Evolutionary conservation across 2,113 vertebrate genomes (phyloP).

Genomic region (Campylomormyrus numenius): DNA sequence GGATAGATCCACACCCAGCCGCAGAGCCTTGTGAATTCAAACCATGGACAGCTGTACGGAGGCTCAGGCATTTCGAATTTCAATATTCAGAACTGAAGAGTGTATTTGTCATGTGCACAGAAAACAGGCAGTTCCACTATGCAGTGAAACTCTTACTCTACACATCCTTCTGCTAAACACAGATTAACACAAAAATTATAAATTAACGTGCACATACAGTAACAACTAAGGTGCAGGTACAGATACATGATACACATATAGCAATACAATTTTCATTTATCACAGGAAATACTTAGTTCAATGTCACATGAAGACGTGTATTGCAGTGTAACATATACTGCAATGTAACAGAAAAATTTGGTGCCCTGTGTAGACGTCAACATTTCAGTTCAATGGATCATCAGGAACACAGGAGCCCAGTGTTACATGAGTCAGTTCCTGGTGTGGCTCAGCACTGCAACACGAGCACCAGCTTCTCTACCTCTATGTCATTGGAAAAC

Average conservation of each 20-base stretch:
- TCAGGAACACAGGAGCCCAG: neutral
- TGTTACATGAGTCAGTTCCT: neutral
- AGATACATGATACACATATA: neutral
- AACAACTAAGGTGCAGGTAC: neutral
- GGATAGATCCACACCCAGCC: neutral
- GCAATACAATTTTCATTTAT: neutral
- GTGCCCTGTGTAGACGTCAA: neutral
- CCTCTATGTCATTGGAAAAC: neutral
- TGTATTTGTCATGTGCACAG: neutral
- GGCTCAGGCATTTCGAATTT: neutral
- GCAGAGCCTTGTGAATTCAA: neutral
- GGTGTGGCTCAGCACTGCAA: neutral
- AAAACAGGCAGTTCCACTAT: neutral
- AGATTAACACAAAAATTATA: neutral
- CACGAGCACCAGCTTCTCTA: neutral
- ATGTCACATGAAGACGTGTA: neutral
- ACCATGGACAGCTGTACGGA: neutral
- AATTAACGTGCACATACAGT: neutral
- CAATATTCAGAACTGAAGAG: neutral
- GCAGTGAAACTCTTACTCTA: neutral
- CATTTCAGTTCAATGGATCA: neutral
- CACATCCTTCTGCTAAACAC: neutral
- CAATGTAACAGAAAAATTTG: neutral
- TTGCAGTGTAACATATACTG: too few species aligned
- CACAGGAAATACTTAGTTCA: neutral